phyloP scores from a whole-genome alignment of 2,888 invertebrate genomes.

The Drosophila atroscutellata region DNA sequence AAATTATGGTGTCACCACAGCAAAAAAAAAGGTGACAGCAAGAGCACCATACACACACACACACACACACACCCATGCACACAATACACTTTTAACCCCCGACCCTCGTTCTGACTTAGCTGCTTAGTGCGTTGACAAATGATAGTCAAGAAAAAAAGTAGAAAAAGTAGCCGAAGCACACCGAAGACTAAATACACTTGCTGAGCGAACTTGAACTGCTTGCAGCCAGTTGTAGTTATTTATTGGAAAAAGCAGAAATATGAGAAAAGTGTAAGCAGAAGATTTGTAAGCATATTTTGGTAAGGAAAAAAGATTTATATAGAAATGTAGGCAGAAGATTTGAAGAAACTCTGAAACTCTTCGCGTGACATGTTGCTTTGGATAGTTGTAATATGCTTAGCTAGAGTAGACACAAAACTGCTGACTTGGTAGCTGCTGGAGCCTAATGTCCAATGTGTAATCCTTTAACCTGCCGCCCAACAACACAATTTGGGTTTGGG shows the following conservation, averaged over 20 bases:
- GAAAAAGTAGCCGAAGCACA: not conserved
- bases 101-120: constrained; percentile 26
- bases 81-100: constrained; percentile 1
- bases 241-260: not conserved
- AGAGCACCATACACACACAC: not conserved
- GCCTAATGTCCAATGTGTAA: constrained; percentile 50
- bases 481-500: constrained; percentile 47
- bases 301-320: not conserved
- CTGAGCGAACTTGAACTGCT: not conserved
- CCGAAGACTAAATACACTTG: not conserved
- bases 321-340: not conserved
- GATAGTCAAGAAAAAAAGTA: constrained; percentile 45
- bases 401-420: constrained; percentile 44
- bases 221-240: not conserved
- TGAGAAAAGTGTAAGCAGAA: not conserved
- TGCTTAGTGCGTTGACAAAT: constrained; percentile 74
- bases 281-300: too few relatives aligned
- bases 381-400: not conserved
- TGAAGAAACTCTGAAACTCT: not conserved
- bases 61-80: constrained; percentile 16
- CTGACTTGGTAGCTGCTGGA: constrained; percentile 57
- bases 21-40: constrained; percentile 9
- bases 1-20: constrained; percentile 78
- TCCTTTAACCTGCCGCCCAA: constrained; percentile 77
- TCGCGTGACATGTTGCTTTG: not conserved